Conservation (phyloP, 2,888 invertebrate species). For the Tinea pellionella region DNA sequence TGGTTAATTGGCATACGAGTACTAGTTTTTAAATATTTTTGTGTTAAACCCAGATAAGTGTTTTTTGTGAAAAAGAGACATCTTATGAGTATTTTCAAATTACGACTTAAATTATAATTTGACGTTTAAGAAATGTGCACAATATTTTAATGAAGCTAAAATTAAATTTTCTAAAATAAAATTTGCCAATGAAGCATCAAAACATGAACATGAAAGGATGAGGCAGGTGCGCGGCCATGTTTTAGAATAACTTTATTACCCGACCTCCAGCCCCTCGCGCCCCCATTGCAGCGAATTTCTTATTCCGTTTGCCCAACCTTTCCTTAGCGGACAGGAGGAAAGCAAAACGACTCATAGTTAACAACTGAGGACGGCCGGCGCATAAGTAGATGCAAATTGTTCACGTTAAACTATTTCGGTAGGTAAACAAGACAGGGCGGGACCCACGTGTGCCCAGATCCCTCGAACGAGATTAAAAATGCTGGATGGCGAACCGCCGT, state of each 20-base stretch:
- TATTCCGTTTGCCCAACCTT: slow-evolving; percentile 14
- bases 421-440: slow-evolving; percentile 60
- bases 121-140: too few relatives aligned
- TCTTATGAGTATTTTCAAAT: too few relatives aligned
- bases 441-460: slow-evolving; percentile 59
- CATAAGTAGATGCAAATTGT: slow-evolving; percentile 69
- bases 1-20: too few relatives aligned
- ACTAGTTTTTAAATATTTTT: too few relatives aligned
- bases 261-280: not conserved
- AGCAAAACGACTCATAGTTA: slow-evolving; percentile 50
- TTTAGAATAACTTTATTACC: slow-evolving; percentile 14
- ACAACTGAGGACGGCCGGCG: slow-evolving; percentile 59
- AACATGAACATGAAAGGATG: slow-evolving; percentile 7
- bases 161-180: not conserved
- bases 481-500: slow-evolving; percentile 58
- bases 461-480: slow-evolving; percentile 66
- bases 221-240: slow-evolving; percentile 12
- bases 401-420: slow-evolving; percentile 68
- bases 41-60: too few relatives aligned
- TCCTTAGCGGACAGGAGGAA: slow-evolving; percentile 15
- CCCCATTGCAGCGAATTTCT: slow-evolving; percentile 12
- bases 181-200: slow-evolving; percentile 3
- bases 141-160: not conserved
- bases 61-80: too few relatives aligned
- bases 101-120: too few relatives aligned